Conservation (phyloP, 2,888 invertebrate genomes). For the Adelphocoris suturalis region DNA sequence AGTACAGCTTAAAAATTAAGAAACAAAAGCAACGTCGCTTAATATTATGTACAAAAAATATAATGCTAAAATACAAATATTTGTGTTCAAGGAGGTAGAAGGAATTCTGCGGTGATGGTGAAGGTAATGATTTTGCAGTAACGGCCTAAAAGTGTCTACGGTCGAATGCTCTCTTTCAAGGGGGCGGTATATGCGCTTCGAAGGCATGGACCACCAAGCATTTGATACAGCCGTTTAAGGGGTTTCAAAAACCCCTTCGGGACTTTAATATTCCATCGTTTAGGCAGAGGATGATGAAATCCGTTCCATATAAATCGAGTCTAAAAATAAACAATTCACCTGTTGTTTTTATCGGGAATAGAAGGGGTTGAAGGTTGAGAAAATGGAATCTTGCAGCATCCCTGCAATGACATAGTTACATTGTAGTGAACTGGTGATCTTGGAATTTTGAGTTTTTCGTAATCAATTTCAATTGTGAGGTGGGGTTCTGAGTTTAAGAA, state of each 20-base stretch:
- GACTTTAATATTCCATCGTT: not conserved
- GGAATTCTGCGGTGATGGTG: not conserved
- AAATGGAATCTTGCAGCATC: slow-evolving; percentile 27
- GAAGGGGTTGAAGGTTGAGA: not conserved
- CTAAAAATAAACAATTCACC: not conserved
- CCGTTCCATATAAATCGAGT: not conserved
- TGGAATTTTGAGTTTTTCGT: not conserved
- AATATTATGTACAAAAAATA: not conserved
- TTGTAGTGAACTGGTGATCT: not conserved
- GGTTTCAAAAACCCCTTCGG: not conserved
- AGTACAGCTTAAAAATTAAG: not conserved
- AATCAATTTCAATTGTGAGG: not conserved
- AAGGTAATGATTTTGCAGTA: slow-evolving; percentile 40
- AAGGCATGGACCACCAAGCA: not conserved
- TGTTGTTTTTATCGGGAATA: slow-evolving; percentile 2
- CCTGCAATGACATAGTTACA: not conserved
- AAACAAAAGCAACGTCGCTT: not conserved
- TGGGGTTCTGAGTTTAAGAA: not conserved
- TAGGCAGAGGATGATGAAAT: not conserved
- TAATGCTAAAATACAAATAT: not conserved
- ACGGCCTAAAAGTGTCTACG: slow-evolving; percentile 37
- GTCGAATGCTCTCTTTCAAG: slow-evolving; percentile 13
- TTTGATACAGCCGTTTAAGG: not conserved
- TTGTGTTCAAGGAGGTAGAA: not conserved
- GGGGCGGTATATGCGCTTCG: slow-evolving; percentile 41